phyloP scores from a whole-genome alignment of 2,888 invertebrate genomes.

The Synanthedon formicaeformis region DNA sequence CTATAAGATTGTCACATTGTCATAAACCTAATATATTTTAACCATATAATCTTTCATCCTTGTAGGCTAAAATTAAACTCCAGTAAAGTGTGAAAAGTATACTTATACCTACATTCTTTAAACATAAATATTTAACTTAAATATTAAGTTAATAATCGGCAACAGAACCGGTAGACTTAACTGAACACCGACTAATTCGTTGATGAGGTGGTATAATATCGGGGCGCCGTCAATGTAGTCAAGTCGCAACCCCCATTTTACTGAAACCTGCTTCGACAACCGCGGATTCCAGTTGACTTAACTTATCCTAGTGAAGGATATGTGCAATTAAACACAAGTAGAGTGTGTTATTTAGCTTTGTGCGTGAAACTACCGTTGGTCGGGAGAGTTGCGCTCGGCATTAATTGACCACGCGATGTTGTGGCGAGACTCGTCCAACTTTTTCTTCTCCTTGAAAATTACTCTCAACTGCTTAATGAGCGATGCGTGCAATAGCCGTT shows the following conservation, averaged over 20 bases:
- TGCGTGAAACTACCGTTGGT: constrained; percentile 36
- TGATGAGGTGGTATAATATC: background rate
- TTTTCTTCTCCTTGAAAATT: constrained; percentile 66
- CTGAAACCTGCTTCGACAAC: constrained; percentile 13
- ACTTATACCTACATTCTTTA: too few species aligned
- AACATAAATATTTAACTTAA: too few species aligned
- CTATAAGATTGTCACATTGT: too few species aligned
- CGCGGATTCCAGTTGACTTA: constrained; percentile 24
- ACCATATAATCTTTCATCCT: too few species aligned
- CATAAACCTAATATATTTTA: too few species aligned
- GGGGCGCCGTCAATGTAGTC: background rate
- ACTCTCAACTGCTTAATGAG: constrained; percentile 71
- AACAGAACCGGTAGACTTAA: too few species aligned
- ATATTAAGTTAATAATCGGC: too few species aligned
- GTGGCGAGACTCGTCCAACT: constrained; percentile 54
- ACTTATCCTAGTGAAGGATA: constrained; percentile 50
- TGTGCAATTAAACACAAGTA: constrained; percentile 43
- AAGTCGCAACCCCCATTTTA: background rate
- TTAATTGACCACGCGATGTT: constrained; percentile 70
- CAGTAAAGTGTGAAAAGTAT: too few species aligned
- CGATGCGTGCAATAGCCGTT: constrained; percentile 69
- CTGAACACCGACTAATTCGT: background rate
- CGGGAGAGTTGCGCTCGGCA: constrained; percentile 28
- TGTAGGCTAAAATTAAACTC: too few species aligned
- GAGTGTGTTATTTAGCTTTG: constrained; percentile 35